Evolutionary conservation across 2,888 invertebrate genomes (phyloP), one percentile per base, ranked within the genome.

Genomic region (Temnothorax unifasciatus): DNA sequence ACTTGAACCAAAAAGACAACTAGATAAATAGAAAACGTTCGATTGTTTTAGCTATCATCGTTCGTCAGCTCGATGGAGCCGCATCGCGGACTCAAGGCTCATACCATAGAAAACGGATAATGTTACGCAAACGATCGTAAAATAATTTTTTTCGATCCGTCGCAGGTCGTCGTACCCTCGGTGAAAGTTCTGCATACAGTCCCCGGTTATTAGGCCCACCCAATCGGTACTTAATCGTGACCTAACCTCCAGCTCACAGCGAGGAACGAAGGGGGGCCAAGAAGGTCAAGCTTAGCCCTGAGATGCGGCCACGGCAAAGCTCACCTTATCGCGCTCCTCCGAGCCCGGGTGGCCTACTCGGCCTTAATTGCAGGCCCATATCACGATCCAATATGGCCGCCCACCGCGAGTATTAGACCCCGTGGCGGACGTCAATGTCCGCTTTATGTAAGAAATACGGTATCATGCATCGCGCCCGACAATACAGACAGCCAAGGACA

Each of bases 311-410:
- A 87, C 87, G 88, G 86, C 87, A 88, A 92, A 91, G 92, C 93
- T 93, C 92, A 92, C 93, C 94, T 94, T 94, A 94, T 94, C 94
- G 93, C 93, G 91, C 89, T 92, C 91, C 90, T 87, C 89, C 91
- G 93, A 93, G 93, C 93, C 94, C 94, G 94, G 94, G 94, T 94
- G 94, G 94, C 94, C 94, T 94, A 94, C 94, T 94, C 93, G 93
- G 92, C 94, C 94, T 94, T 94, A 94, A 94, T 94, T 94, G 94
- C 93, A 92, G 93, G 92, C 90, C 93, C 94, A 92, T 94, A 94
- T 94, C 94, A 94, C 94, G 94, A 94, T 94, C 92, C 94, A 95
- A 94, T 94, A 94, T 94, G 94, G 94, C 94, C 94, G 94, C 93
- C 94, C 94, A 94, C 94, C 90, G 92, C 90, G 92, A 91, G 93